A percentile compares a stretch with the other conserved stretches of the same genome.
Evolutionary conservation across 2,888 invertebrate species (phyloP).

Genomic region (Lacanobia wlatinum): DNA sequence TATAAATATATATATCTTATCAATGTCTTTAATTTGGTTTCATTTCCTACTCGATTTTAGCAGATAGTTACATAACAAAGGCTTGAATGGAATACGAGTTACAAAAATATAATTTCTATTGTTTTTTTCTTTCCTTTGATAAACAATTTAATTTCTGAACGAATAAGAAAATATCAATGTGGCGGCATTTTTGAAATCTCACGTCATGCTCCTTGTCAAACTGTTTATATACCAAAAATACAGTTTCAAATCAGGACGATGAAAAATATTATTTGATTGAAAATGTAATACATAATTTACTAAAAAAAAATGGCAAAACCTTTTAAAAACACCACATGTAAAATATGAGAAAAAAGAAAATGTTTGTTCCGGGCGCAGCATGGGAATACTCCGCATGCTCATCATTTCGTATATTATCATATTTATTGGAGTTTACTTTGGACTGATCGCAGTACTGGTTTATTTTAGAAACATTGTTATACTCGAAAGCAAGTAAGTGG

Average conservation of each 20-base stretch:
- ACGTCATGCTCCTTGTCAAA: constrained; percentile 36
- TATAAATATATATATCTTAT: too few species aligned
- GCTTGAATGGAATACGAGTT: too few species aligned
- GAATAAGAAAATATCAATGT: not conserved
- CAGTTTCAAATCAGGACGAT: constrained; percentile 12
- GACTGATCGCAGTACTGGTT: constrained; percentile 79
- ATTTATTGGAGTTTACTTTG: constrained; percentile 80
- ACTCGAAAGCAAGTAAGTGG: constrained; percentile 74
- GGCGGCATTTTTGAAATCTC: constrained; percentile 40
- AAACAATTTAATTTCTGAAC: constrained; percentile 22
- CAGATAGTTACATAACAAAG: too few species aligned
- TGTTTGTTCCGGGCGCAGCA: constrained; percentile 61
- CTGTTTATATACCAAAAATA: constrained; percentile 5
- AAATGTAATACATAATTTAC: constrained; percentile 11
- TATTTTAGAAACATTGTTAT: constrained; percentile 78
- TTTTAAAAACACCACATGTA: constrained; percentile 43
- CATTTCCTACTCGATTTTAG: too few species aligned
- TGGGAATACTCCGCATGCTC: constrained; percentile 81
- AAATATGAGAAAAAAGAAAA: constrained; percentile 53
- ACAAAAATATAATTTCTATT: too few species aligned
- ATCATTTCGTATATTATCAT: constrained; percentile 80
- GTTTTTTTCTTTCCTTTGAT: too few species aligned
- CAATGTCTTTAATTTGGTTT: too few species aligned
- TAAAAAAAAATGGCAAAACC: constrained; percentile 42
- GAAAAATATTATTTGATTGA: constrained; percentile 15